Evolutionary conservation across 2,888 invertebrate species (phyloP).

Genomic region (Busseola fusca): DNA sequence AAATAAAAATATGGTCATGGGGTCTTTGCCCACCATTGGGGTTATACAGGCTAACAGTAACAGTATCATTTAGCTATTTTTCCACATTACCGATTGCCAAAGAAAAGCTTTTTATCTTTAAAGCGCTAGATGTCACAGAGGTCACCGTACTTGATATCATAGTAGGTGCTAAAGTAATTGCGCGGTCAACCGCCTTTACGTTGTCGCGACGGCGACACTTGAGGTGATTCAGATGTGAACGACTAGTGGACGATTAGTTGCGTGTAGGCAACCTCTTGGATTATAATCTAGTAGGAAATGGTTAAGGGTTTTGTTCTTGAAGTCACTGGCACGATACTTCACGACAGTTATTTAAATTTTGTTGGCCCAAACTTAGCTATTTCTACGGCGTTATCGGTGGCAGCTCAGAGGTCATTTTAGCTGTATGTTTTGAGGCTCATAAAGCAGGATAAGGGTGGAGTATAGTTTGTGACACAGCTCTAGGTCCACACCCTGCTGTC

Average conservation of each 20-base stretch:
- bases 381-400: not conserved
- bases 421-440: too few relatives aligned
- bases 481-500: too few relatives aligned
- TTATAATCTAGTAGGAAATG: conserved; percentile 32
- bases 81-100: not conserved
- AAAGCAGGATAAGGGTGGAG: too few relatives aligned
- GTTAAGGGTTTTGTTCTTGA: not conserved
- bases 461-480: too few relatives aligned
- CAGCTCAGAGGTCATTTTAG: too few relatives aligned
- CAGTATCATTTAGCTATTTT: not conserved
- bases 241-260: conserved; percentile 65
- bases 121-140: not conserved
- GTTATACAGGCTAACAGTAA: not conserved
- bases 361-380: not conserved
- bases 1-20: too few relatives aligned
- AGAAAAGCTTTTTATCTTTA: not conserved
- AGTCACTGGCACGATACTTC: not conserved
- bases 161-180: conserved; percentile 51
- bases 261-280: conserved; percentile 15
- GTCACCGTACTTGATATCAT: conserved; percentile 28
- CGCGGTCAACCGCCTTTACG: conserved; percentile 70
- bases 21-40: not conserved
- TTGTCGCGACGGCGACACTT: conserved; percentile 74
- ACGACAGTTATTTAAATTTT: not conserved
- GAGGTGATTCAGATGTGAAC: conserved; percentile 71